Evolutionary conservation across 64 coral and sea anemone genomes (phyloP).

Genomic region (Stichodactyla helianthus): DNA sequence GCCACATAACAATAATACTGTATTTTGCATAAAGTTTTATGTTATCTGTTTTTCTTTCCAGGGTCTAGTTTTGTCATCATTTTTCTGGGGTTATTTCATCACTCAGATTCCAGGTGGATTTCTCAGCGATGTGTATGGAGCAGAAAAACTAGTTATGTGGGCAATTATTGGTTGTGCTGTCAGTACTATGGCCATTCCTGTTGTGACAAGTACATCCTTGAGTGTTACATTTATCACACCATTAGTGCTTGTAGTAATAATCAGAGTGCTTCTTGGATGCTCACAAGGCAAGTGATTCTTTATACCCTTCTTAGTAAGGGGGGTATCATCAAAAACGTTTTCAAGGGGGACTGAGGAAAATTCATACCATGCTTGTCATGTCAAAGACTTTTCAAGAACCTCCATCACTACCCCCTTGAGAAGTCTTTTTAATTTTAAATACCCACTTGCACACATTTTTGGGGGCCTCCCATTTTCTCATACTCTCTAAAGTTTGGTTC

Average conservation of each 20-base stretch:
- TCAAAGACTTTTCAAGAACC: too few relatives aligned
- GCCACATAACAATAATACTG: too few relatives aligned
- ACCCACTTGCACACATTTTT: not conserved
- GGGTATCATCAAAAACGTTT: not conserved
- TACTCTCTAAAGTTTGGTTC: too few relatives aligned
- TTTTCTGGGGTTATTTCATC: conserved; percentile 24
- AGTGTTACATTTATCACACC: not conserved
- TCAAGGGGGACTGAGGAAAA: too few relatives aligned
- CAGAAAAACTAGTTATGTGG: not conserved
- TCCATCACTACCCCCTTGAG: too few relatives aligned
- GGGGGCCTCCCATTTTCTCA: too few relatives aligned
- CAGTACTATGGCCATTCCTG: conserved; percentile 20
- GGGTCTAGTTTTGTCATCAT: conserved; percentile 24
- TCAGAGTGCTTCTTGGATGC: not conserved
- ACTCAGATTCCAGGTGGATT: conserved; percentile 11
- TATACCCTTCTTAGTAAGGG: not conserved
- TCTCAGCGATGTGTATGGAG: conserved; percentile 21
- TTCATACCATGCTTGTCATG: too few relatives aligned
- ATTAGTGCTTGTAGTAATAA: not conserved
- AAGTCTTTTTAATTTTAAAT: not conserved
- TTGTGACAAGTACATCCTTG: not conserved
- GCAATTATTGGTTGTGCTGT: conserved; percentile 1
- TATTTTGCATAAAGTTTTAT: too few relatives aligned
- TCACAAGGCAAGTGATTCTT: conserved; percentile 4
- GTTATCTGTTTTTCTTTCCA: not conserved